These are phyloP conservation scores for Montipora sp. DNA, from an alignment of 64 coral and sea anemone genomes.

Conservation along the genomic window DNA sequence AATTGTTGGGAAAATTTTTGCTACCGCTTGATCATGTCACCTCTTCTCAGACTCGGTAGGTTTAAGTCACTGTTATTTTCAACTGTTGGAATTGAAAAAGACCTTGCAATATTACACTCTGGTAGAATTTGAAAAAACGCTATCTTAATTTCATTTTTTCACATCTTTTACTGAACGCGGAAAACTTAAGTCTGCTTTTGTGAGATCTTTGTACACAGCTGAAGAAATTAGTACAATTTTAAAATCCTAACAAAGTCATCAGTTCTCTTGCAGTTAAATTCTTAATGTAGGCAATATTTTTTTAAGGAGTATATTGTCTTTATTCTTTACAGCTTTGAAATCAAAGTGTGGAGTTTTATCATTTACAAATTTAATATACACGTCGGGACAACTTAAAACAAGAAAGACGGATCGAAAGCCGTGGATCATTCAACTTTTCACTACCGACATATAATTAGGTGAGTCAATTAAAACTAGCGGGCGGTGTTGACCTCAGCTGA, in stretches of 20 bases:
- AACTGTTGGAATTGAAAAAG: background rate
- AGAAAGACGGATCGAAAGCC: background rate
- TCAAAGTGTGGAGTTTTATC: background rate
- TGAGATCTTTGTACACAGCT: background rate
- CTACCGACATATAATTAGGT: background rate
- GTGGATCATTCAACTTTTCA: background rate
- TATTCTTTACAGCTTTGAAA: constrained; percentile 5
- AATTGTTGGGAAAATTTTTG: background rate
- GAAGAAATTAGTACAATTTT: background rate
- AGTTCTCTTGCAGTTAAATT: background rate
- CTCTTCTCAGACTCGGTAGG: background rate
- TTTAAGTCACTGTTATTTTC: background rate
- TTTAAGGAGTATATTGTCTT: background rate
- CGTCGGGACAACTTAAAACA: background rate
- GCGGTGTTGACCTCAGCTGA: background rate
- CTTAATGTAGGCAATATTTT: background rate
- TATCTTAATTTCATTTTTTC: background rate
- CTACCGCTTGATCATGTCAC: background rate
- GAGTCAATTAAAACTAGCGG: background rate
- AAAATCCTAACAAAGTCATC: background rate
- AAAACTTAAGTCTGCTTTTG: background rate
- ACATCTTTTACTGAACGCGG: background rate
- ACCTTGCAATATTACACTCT: background rate
- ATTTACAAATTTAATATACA: background rate
- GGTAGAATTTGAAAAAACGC: background rate